A percentile compares a stretch with the other conserved stretches of the same genome.
Conservation (phyloP, 1,140 invertebrate genomes). For the Drosophila mauritiana region DNA sequence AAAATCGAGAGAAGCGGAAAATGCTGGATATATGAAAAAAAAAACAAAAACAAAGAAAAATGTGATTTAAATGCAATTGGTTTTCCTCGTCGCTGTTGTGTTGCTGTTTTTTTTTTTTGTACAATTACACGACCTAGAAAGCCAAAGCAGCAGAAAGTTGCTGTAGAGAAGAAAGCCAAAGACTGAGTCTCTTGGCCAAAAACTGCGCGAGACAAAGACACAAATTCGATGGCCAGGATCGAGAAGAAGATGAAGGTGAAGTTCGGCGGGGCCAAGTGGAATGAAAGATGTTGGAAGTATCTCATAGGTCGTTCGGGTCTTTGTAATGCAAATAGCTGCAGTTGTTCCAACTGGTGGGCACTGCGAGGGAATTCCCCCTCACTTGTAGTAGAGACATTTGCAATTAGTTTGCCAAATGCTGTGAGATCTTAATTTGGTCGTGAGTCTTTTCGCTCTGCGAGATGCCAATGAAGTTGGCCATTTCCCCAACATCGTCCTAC, state of each 20-base stretch:
- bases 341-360: conserved; percentile 24
- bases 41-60: conserved; percentile 60
- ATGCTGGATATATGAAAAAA: not conserved
- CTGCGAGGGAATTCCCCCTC: conserved; percentile 2
- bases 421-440: conserved; percentile 82
- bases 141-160: conserved; percentile 78
- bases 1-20: conserved; percentile 3
- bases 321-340: conserved; percentile 73
- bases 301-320: conserved; percentile 51
- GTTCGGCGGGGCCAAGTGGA: not conserved
- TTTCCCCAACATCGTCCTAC: conserved; percentile 9
- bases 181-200: conserved; percentile 35
- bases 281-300: conserved; percentile 50
- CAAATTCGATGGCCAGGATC: conserved; percentile 46
- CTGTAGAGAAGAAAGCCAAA: conserved; percentile 70
- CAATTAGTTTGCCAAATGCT: conserved; percentile 79
- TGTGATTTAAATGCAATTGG: conserved; percentile 83
- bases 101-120: conserved; percentile 43
- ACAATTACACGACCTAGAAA: conserved; percentile 83
- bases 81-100: conserved; percentile 50
- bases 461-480: not conserved
- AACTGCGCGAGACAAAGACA: conserved; percentile 32
- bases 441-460: conserved; percentile 42
- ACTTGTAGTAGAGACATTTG: conserved; percentile 68
- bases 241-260: not conserved